Percentiles rank a stretch among this genome's conserved stretches.
Conservation (phyloP, 2,113 vertebrate genomes). For the Microcebus murinus region DNA sequence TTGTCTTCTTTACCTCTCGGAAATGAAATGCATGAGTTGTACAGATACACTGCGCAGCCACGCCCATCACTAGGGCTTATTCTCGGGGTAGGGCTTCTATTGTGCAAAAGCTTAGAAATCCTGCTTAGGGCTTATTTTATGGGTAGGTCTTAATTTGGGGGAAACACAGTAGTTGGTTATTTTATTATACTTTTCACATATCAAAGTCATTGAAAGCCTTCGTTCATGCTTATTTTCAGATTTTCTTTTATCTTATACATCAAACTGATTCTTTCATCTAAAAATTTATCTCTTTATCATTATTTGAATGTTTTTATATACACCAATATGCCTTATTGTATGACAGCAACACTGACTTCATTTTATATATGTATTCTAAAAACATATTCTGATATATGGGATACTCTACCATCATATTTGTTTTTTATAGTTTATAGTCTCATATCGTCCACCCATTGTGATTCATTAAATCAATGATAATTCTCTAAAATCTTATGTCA, state of each 20-base stretch:
- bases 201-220: neutral
- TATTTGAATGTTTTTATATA: neutral
- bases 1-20: too few species aligned
- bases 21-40: too few species aligned
- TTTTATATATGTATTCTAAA: neutral
- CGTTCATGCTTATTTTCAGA: neutral
- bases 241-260: neutral
- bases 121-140: too few species aligned
- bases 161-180: neutral
- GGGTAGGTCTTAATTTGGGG: too few species aligned
- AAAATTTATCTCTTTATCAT: neutral
- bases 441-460: neutral
- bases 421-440: neutral
- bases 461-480: neutral
- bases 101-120: too few species aligned
- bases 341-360: neutral
- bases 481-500: neutral
- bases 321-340: neutral
- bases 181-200: neutral
- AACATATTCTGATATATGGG: neutral
- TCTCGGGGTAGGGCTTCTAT: too few species aligned
- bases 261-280: neutral
- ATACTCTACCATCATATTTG: neutral
- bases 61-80: too few species aligned
- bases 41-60: too few species aligned